A percentile compares a stretch with the other conserved stretches of the same genome.
Evolutionary conservation across 2,888 invertebrate genomes (phyloP).

Genomic region (Scaptomyza cyrtandrae): DNA sequence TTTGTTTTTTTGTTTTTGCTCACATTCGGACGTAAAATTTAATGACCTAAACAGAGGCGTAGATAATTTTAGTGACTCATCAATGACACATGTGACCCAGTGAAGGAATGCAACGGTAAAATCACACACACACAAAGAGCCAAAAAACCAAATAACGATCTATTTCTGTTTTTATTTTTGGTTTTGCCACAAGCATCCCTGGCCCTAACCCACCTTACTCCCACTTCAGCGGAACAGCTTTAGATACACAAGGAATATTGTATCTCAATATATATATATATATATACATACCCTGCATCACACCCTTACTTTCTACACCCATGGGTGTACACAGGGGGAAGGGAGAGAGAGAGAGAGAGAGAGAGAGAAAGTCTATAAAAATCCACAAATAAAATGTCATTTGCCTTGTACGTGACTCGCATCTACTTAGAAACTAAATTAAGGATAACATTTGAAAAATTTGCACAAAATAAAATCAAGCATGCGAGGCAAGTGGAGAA

Average conservation of each 20-base stretch:
- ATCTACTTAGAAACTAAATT: slow-evolving; percentile 80
- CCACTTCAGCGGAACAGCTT: neutral
- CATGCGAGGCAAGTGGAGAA: neutral
- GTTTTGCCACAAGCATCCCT: slow-evolving; percentile 11
- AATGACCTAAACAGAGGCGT: slow-evolving; percentile 22
- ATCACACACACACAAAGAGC: slow-evolving; percentile 20
- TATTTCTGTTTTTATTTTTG: slow-evolving; percentile 47
- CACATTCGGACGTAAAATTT: slow-evolving; percentile 36
- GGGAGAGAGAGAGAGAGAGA: too few species aligned
- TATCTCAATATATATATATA: slow-evolving; percentile 12
- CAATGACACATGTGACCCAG: slow-evolving; percentile 73
- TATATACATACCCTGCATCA: neutral
- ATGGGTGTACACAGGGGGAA: slow-evolving; percentile 6
- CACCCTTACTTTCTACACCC: too few species aligned
- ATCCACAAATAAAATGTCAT: slow-evolving; percentile 82
- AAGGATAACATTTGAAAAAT: slow-evolving; percentile 80
- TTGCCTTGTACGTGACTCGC: slow-evolving; percentile 81
- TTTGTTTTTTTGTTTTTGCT: slow-evolving; percentile 5
- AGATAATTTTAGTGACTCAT: slow-evolving; percentile 59
- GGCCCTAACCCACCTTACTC: neutral
- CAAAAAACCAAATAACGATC: slow-evolving; percentile 64
- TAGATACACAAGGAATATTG: slow-evolving; percentile 12
- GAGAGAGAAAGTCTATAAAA: slow-evolving; percentile 69
- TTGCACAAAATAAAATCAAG: slow-evolving; percentile 79
- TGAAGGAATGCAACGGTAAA: slow-evolving; percentile 34